A percentile compares a stretch with the other conserved stretches of the same genome.
Evolutionary conservation across 2,888 invertebrate species (phyloP).

Genomic region (Hypolimnas misippus): DNA sequence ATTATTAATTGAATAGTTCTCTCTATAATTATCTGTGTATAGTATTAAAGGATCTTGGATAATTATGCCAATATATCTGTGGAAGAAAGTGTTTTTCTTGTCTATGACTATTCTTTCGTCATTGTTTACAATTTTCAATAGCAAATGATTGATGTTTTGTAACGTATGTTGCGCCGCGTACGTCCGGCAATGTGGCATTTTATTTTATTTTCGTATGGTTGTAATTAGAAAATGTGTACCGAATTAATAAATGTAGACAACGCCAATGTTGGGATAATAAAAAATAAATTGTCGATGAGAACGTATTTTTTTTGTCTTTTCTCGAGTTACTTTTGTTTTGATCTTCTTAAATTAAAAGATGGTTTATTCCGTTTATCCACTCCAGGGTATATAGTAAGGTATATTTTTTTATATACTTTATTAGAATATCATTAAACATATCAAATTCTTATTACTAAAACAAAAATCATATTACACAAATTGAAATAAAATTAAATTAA

Average conservation of each 20-base stretch:
- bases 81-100: background rate
- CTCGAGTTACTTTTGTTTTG: too few relatives aligned
- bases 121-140: background rate
- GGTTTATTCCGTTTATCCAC: too few relatives aligned
- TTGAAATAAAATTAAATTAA: too few relatives aligned
- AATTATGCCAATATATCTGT: background rate
- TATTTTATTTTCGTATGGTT: constrained; percentile 8
- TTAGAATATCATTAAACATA: too few relatives aligned
- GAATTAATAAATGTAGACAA: constrained; percentile 16
- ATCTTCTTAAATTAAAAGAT: too few relatives aligned
- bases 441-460: too few relatives aligned
- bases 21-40: too few relatives aligned
- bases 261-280: constrained; percentile 16
- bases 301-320: constrained; percentile 6
- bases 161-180: background rate
- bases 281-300: constrained; percentile 18
- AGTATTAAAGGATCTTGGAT: too few relatives aligned
- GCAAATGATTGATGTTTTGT: background rate
- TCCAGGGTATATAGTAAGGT: too few relatives aligned
- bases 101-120: background rate
- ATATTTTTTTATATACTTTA: too few relatives aligned
- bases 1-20: too few relatives aligned
- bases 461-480: too few relatives aligned
- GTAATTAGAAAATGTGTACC: constrained; percentile 21
- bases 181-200: background rate